Percentiles rank a stretch among this genome's conserved stretches.
These are phyloP conservation scores for Andrena chrysosceles DNA, from an alignment of 2,888 invertebrate species.

Conservation along the genomic window DNA sequence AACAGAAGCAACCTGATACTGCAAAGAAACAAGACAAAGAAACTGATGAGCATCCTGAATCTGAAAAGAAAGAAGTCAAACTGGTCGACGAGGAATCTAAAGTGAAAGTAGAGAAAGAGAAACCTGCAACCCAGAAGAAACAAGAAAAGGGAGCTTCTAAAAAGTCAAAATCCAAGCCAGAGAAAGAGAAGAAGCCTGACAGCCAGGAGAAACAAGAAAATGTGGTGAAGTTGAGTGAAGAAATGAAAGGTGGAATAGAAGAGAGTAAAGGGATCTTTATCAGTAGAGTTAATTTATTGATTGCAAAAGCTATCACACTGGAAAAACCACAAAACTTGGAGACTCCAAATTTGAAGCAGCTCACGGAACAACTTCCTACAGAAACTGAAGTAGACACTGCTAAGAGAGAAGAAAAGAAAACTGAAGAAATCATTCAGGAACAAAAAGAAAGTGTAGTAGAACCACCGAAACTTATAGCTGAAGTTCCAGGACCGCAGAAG, in stretches of 20 bases:
- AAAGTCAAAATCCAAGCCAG: background rate
- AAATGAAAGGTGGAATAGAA: no score
- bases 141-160: slow-evolving; percentile 11
- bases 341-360: no score
- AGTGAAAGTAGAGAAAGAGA: slow-evolving; percentile 24
- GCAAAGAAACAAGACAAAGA: background rate
- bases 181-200: background rate
- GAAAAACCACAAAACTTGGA: no score
- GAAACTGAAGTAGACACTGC: no score
- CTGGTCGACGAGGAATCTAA: background rate
- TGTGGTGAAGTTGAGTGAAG: no score
- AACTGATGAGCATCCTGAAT: background rate
- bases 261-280: no score
- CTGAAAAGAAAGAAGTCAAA: slow-evolving; percentile 14
- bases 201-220: background rate
- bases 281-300: no score
- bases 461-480: background rate
- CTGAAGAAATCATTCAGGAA: background rate
- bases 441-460: background rate
- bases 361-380: no score
- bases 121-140: background rate
- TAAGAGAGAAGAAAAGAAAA: no score
- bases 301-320: no score
- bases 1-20: slow-evolving; percentile 8
- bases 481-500: background rate